A percentile compares a stretch with the other conserved stretches of the same genome.
These are phyloP conservation scores for Sepiola atlantica DNA, from an alignment of 2,888 invertebrate genomes.

Conservation along the genomic window DNA sequence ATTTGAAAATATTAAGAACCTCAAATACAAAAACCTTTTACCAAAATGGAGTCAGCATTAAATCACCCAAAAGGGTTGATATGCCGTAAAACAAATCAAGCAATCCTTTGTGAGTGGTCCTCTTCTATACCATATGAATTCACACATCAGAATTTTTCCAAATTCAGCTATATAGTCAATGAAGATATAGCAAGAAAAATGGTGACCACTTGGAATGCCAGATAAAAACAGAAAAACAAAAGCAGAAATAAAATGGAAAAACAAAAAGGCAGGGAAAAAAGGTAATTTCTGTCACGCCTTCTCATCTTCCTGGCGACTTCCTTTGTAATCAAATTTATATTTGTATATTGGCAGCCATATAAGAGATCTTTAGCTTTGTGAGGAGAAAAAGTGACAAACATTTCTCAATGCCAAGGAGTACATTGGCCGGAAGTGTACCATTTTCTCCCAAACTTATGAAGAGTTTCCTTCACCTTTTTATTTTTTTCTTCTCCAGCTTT, in stretches of 20 bases:
- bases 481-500: background rate
- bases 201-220: background rate
- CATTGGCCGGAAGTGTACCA: conserved; percentile 9
- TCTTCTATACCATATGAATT: background rate
- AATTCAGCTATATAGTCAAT: background rate
- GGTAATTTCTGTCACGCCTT: background rate
- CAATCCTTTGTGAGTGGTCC: no score
- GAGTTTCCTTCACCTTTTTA: background rate
- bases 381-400: background rate
- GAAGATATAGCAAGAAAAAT: background rate
- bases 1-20: no score
- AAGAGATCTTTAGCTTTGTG: background rate
- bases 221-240: background rate
- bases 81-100: no score
- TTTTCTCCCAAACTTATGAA: background rate
- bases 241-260: background rate
- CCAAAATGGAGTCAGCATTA: no score
- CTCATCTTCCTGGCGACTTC: background rate
- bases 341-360: background rate
- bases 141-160: background rate
- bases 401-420: background rate
- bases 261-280: background rate
- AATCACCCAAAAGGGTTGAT: no score
- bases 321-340: background rate
- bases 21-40: no score